Evolutionary conservation across 1,140 invertebrate species (phyloP), one percentile per base, ranked within the genome.

Genomic region (Thereuonema tuberculata): DNA sequence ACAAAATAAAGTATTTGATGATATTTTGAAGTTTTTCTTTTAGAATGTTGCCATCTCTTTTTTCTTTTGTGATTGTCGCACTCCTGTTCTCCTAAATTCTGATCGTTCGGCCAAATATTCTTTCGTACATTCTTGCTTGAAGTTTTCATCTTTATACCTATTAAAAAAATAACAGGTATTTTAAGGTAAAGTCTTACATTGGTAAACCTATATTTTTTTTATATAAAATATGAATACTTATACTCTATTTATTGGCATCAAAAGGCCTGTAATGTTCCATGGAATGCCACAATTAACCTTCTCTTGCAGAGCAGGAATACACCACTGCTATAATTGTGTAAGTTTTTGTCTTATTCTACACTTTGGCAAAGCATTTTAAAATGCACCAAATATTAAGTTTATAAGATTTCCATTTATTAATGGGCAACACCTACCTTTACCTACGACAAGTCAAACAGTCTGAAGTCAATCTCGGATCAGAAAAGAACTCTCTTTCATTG

Each of bases 41-140:
- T 26, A 54, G 37, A 60, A 60, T 28, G 52, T 62, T 60, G 43
- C n/a, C 15, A 56, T 23, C 59, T 64, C 66, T 62, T 68, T 72
- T 52, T 70, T 72, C 61, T 66, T 67, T 25, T 75, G 70, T 62
- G 80, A 79, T 69, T 82, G 81, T 53, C 61, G 65, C 0, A 87
- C 78, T 23, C 90, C 90, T 50, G 87, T 90, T 67, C 77, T 75
- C 70, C 90, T 80, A 66, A 82, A 93, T 71, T 89, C 82, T 63
- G 81, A 81, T 68, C 91, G 78, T 72, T 93, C 84, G 26, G 81
- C 67, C 64, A 94, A 76, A 77, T 93, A 94, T 70, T 87, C 78
- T 65, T 87, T 73, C 60, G 75, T 85, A 68, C 88, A 91, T 62
- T 80, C 65, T 53, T 83, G 76, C 67, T 76, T 80, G 65, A 93